Conservation (phyloP, 2,797 vertebrate species). For the Threskiornis aethiopicus region DNA sequence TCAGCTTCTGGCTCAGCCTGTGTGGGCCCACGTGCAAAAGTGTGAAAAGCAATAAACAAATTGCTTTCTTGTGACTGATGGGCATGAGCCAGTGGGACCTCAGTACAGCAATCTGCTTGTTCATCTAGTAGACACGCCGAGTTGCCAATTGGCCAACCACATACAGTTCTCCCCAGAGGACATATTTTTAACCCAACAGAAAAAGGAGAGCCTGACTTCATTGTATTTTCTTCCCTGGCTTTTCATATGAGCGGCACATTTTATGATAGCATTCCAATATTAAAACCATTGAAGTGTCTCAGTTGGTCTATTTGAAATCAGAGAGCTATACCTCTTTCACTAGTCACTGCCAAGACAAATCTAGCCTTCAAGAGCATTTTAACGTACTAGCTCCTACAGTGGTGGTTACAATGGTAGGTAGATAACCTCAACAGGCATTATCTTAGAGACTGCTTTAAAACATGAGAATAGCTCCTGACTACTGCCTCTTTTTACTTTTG, state of each 20-base stretch:
- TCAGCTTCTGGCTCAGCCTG: background rate
- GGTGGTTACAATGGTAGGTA: background rate
- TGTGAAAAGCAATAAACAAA: background rate
- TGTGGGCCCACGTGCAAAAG: background rate
- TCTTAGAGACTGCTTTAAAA: background rate
- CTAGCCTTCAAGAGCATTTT: background rate
- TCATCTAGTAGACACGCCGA: background rate
- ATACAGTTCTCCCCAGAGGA: background rate
- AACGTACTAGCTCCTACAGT: background rate
- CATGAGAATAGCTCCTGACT: background rate
- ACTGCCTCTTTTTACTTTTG: background rate
- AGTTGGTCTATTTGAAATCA: background rate
- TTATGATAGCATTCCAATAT: background rate
- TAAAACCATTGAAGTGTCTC: background rate
- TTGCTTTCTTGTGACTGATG: background rate
- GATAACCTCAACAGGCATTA: background rate
- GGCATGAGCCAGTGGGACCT: background rate
- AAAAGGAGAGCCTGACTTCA: background rate
- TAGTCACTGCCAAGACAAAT: background rate
- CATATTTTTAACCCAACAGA: background rate
- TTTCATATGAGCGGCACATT: accelerated
- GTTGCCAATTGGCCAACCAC: background rate
- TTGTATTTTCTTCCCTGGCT: background rate
- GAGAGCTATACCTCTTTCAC: background rate
- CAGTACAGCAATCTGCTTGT: background rate